Base-by-base conservation (phyloP, 2,888 invertebrate genomes). In the Helleia helle region DNA sequence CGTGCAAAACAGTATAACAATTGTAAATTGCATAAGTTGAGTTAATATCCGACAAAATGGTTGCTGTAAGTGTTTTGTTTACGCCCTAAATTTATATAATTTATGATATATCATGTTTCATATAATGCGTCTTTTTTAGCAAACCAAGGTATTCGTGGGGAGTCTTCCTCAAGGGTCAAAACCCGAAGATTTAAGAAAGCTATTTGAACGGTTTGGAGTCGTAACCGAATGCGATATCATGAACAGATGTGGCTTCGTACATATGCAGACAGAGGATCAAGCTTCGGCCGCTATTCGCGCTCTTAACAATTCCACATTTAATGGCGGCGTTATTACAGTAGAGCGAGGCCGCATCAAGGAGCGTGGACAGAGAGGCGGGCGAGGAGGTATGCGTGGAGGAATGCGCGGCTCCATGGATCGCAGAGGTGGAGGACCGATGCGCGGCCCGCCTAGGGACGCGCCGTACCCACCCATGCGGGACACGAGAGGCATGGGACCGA, bases 211-310 rank as follows among this genome's bases (percentile, higher is more conserved):
- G 39, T 95, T 92, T 72, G 96, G 96, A 31, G 88, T 88, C 41
- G 96, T 97, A 4, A 93, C 93, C 11, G 97, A 97, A 74, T 96
- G 96, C 73, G 97, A 97, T 68, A 94, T 97, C 43, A 93, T 97
- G 85, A 96, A 96, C 71, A 90, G 95, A 46, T 97, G 95, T 72
- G 97, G 96, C 6, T 97, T 97, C 80, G 93, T 97, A 37, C 96
- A 96, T 74, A 91, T 95, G 91, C 91, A 93, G 62, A 90, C 91
- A 12, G 89, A 90, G 58, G 92, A 93, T 38, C 91, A 95, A 71
- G 96, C 96, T 2, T 87, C 90, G 31, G 89, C 90, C 41, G 95
- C 96, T 0, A 94, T 95, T 54, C 88, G 90, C 48, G 92, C 90
- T 18, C 76, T 96, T 18, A 92, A 96, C 71, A 93, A 93, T 56